These are phyloP conservation scores for Nixonia krombeini DNA, from an alignment of 1,140 invertebrate genomes.

Conservation along the genomic window DNA sequence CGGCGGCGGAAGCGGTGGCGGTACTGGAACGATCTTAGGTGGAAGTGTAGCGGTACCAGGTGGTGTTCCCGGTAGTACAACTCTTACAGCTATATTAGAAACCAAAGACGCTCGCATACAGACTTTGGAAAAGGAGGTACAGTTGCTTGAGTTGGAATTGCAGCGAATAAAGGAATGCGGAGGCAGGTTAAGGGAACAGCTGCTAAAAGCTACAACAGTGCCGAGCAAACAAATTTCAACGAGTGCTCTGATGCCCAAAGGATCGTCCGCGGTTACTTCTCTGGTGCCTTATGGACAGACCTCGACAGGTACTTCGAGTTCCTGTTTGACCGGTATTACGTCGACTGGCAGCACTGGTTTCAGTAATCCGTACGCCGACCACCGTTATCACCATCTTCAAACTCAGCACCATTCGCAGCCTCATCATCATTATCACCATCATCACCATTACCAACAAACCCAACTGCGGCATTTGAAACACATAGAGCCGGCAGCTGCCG, in stretches of 20 bases:
- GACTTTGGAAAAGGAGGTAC: constrained; percentile 86
- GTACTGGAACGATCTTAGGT: constrained; percentile 75
- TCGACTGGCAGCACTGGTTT: constrained; percentile 68
- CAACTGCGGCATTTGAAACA: constrained; percentile 61
- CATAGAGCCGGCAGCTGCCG: constrained; percentile 70
- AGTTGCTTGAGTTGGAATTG: constrained; percentile 80
- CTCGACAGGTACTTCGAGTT: constrained; percentile 54
- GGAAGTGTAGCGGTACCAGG: constrained; percentile 71
- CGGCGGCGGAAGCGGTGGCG: constrained; percentile 75
- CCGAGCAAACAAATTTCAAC: constrained; percentile 31
- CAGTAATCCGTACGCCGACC: constrained; percentile 60
- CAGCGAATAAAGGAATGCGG: constrained; percentile 75
- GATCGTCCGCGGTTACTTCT: constrained; percentile 55
- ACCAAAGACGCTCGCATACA: constrained; percentile 89
- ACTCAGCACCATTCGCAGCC: constrained; percentile 48
- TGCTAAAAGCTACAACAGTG: constrained; percentile 61
- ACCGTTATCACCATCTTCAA: constrained; percentile 45
- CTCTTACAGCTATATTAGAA: constrained; percentile 83
- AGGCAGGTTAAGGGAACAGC: constrained; percentile 60
- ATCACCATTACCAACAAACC: constrained; percentile 48
- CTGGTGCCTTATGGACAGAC: constrained; percentile 55
- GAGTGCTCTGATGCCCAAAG: constrained; percentile 25
- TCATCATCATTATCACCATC: constrained; percentile 42
- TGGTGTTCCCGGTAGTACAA: constrained; percentile 78
- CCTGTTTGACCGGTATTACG: constrained; percentile 66